phyloP scores from a whole-genome alignment of 2,888 invertebrate genomes.

The Acanthoscelides obtectus region DNA sequence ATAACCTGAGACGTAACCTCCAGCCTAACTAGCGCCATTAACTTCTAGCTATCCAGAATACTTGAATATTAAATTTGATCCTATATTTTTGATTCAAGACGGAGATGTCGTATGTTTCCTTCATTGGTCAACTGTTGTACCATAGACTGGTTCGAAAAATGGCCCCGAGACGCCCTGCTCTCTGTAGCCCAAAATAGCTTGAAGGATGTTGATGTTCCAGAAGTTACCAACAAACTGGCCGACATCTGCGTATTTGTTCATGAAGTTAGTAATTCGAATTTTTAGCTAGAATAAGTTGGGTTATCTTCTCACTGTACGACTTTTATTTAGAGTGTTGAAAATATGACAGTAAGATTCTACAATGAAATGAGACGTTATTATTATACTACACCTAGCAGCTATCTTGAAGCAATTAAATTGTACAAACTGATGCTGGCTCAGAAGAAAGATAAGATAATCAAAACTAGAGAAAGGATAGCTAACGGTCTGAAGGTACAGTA shows the following conservation, averaged over 20 bases:
- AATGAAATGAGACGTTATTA: conserved; percentile 79
- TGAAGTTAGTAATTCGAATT: conserved; percentile 47
- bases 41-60: too few species aligned
- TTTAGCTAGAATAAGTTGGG: background rate
- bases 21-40: too few species aligned
- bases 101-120: conserved; percentile 89
- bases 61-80: too few species aligned
- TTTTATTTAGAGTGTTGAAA: conserved; percentile 64
- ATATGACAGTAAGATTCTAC: conserved; percentile 71
- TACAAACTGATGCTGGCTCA: conserved; percentile 66
- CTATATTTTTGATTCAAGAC: conserved; percentile 48
- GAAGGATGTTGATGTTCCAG: conserved; percentile 38
- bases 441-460: conserved; percentile 65
- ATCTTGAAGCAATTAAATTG: conserved; percentile 77
- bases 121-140: conserved; percentile 91
- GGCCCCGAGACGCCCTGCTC: conserved; percentile 83
- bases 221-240: conserved; percentile 53
- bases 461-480: conserved; percentile 62
- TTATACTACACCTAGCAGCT: conserved; percentile 90
- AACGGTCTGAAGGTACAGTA: conserved; percentile 62
- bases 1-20: too few species aligned
- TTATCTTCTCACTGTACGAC: too few species aligned
- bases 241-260: conserved; percentile 70
- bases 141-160: conserved; percentile 91
- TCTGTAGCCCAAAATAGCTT: conserved; percentile 77